Base-by-base conservation (phyloP, 2,888 invertebrate species). In the Andricus curvator region DNA sequence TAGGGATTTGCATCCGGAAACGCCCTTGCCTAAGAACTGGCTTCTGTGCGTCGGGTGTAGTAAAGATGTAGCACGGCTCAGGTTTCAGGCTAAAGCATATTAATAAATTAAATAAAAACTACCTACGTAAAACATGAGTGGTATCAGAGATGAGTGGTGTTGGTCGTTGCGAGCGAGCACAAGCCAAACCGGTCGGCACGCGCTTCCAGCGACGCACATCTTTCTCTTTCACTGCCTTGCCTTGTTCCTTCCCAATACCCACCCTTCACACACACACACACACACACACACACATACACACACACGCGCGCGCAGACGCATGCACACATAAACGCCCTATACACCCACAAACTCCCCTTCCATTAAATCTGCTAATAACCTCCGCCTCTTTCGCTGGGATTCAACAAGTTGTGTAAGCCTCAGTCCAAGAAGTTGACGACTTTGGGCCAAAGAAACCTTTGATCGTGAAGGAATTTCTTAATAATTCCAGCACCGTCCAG, bases 171-270 rank as follows among this genome's bases (percentile, higher is more conserved):
- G 88, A 86, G 84, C 86, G 88, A 86, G 88, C 88, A 86, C 89
- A 88, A 87, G 89, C 87, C 88, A 88, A 91, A 91, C 90, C 90
- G 90, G 90, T 91, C 89, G 89, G 89, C 90, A 90, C 90, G 41
- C 41, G 41, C 41, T 11, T 44, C 11, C 41, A 70, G 64, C 78
- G 79, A 80, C 68, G 76, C 65, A 51, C 77, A 56, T 82, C 81
- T 41, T 82, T 78, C 79, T 82, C 76, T 81, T 80, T 79, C 82
- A 64, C 67, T 22, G 66, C 78, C 81, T 80, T 77, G 67, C 78
- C 81, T 81, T 78, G 33, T 48, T 25, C 33, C 56, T 33, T 56
- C 33, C 70, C 48, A 48, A 70, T 56, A 56, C 70, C 70, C 51
- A 70, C 70, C 56, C 70, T 33, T n/a, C 37, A n/a, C n/a, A 41